A percentile compares a stretch with the other conserved stretches of the same genome.
Evolutionary conservation across 2,888 invertebrate genomes (phyloP).

Genomic region (Hermaeophaga mercurialis): DNA sequence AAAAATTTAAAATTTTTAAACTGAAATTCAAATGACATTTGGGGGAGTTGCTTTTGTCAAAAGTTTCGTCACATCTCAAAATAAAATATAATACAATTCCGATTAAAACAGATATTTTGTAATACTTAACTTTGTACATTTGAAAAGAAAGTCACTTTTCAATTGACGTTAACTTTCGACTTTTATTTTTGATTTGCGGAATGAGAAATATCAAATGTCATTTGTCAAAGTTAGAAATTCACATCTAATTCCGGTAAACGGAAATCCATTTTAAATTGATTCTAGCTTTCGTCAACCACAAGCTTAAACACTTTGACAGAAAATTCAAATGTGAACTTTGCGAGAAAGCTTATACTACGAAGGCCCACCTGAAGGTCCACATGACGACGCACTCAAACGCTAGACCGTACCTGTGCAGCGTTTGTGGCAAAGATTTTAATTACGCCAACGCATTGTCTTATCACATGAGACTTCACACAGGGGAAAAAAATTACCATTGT

Average conservation of each 20-base stretch:
- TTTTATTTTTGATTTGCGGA: too few relatives aligned
- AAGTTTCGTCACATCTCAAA: conserved; percentile 3
- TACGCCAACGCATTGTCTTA: conserved; percentile 66
- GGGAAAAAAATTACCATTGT: conserved; percentile 45
- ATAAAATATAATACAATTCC: too few relatives aligned
- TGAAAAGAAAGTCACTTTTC: too few relatives aligned
- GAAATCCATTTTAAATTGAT: too few relatives aligned
- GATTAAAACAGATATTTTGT: neutral
- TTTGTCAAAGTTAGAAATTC: too few relatives aligned
- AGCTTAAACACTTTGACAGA: conserved; percentile 57
- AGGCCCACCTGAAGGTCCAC: conserved; percentile 74
- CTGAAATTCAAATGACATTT: too few relatives aligned
- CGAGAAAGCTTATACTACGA: conserved; percentile 71
- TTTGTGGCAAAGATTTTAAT: conserved; percentile 83
- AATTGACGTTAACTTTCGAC: too few relatives aligned
- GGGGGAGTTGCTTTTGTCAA: too few relatives aligned
- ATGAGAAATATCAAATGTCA: too few relatives aligned
- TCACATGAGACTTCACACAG: conserved; percentile 46
- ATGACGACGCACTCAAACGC: conserved; percentile 78
- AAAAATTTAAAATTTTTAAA: too few relatives aligned
- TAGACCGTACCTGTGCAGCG: conserved; percentile 76
- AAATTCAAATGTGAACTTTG: conserved; percentile 67
- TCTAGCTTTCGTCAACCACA: conserved; percentile 41
- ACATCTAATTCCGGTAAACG: too few relatives aligned
- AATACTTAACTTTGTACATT: too few relatives aligned